Evolutionary conservation across 2,113 vertebrate species (phyloP).

Genomic region (Hemiscyllium ocellatum): DNA sequence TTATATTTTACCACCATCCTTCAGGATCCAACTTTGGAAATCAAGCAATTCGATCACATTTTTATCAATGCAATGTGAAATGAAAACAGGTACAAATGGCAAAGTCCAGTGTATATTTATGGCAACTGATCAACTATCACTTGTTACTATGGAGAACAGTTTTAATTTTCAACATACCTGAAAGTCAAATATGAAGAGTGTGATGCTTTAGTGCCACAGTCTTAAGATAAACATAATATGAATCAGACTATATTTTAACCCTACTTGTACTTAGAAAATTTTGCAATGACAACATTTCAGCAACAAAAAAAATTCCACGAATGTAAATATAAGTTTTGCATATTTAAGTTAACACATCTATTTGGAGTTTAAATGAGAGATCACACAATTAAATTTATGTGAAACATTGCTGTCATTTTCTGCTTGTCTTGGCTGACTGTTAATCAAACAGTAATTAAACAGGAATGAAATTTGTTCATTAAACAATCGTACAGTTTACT

Average conservation of each 20-base stretch:
- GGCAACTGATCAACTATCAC: background rate
- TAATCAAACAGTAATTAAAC: no score
- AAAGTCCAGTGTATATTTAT: background rate
- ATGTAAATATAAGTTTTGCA: conserved; percentile 24
- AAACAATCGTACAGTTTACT: background rate
- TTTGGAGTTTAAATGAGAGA: background rate
- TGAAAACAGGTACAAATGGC: background rate
- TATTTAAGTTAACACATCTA: conserved; percentile 19
- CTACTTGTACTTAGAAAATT: no score
- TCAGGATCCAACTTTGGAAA: background rate
- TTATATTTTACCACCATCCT: background rate
- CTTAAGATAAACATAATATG: background rate
- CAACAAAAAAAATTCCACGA: background rate
- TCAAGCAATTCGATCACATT: background rate
- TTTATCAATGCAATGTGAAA: background rate
- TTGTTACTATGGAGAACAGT: no score
- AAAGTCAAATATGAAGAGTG: background rate
- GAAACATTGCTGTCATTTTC: background rate
- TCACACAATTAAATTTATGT: background rate
- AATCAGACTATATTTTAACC: background rate
- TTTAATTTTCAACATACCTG: background rate
- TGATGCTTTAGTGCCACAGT: background rate
- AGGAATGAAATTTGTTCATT: background rate
- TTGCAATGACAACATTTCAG: background rate
- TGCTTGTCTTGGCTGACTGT: background rate